phyloP scores from a whole-genome alignment of 2,113 vertebrate genomes.

The Miniopterus natalensis region DNA sequence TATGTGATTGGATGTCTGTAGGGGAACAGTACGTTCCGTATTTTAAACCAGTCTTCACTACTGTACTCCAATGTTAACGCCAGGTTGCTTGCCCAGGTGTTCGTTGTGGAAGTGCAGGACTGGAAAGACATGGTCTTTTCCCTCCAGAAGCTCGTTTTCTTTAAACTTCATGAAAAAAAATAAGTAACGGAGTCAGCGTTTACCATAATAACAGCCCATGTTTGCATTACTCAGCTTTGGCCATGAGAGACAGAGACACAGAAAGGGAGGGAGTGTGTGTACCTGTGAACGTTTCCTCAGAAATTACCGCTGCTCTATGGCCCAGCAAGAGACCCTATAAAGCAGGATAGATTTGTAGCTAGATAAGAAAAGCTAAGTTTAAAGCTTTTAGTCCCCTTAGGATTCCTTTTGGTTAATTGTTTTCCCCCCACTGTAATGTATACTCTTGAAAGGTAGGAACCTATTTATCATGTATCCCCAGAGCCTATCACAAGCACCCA shows the following conservation, averaged over 20 bases:
- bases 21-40: not conserved
- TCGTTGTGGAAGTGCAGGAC: not conserved
- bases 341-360: not conserved
- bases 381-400: not conserved
- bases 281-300: not conserved
- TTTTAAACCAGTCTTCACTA: not conserved
- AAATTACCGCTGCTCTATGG: not conserved
- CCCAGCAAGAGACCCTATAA: not conserved
- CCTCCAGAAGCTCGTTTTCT: not conserved
- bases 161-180: not conserved
- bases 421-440: not conserved
- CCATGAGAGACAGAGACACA: not conserved
- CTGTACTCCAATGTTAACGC: not conserved
- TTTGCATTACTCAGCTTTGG: not conserved
- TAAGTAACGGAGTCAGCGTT: not conserved
- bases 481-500: not conserved
- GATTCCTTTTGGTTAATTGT: conserved; percentile 27
- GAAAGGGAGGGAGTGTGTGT: too few species aligned
- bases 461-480: not conserved
- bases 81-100: not conserved
- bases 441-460: not conserved
- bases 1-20: not conserved
- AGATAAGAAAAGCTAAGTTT: not conserved
- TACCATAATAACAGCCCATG: not conserved
- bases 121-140: not conserved